A percentile compares a stretch with the other conserved stretches of the same genome.
These are phyloP conservation scores for Barypeithes pellucidus DNA, from an alignment of 2,888 invertebrate species.

Conservation along the genomic window DNA sequence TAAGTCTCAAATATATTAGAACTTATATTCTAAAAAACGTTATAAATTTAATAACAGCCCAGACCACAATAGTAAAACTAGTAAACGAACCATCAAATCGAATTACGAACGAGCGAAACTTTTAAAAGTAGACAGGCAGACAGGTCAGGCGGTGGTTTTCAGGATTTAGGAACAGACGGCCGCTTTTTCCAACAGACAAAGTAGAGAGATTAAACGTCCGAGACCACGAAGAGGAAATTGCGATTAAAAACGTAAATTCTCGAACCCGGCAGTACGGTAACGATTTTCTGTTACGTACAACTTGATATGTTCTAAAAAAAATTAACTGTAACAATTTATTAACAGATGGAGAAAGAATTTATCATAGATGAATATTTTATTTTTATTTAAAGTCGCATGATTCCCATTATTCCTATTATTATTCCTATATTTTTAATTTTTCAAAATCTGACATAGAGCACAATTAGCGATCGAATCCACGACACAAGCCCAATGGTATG, in stretches of 20 bases:
- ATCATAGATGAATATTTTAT: too few relatives aligned
- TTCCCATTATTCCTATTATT: too few relatives aligned
- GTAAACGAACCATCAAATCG: constrained; percentile 14
- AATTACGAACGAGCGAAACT: neutral
- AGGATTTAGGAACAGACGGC: constrained; percentile 6
- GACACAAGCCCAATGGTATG: too few relatives aligned
- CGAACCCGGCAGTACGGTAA: neutral
- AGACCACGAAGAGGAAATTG: constrained; percentile 21
- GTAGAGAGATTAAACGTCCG: constrained; percentile 20
- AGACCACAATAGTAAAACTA: neutral
- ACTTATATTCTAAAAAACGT: neutral
- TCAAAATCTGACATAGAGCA: too few relatives aligned
- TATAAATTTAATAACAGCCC: constrained; percentile 13
- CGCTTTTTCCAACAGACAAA: constrained; percentile 15
- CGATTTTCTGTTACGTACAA: constrained; percentile 7
- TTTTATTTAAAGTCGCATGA: too few relatives aligned
- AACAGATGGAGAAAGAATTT: too few relatives aligned
- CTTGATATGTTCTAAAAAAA: constrained; percentile 7
- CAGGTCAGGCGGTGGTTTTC: neutral
- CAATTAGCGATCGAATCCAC: too few relatives aligned
- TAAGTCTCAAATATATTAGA: too few relatives aligned
- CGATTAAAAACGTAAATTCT: constrained; percentile 15
- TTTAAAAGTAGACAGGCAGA: constrained; percentile 10
- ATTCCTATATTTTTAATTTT: too few relatives aligned
- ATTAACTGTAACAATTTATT: too few relatives aligned